These are phyloP conservation scores for Nannospalax galili DNA, from an alignment of 2,113 vertebrate species.

Conservation along the genomic window DNA sequence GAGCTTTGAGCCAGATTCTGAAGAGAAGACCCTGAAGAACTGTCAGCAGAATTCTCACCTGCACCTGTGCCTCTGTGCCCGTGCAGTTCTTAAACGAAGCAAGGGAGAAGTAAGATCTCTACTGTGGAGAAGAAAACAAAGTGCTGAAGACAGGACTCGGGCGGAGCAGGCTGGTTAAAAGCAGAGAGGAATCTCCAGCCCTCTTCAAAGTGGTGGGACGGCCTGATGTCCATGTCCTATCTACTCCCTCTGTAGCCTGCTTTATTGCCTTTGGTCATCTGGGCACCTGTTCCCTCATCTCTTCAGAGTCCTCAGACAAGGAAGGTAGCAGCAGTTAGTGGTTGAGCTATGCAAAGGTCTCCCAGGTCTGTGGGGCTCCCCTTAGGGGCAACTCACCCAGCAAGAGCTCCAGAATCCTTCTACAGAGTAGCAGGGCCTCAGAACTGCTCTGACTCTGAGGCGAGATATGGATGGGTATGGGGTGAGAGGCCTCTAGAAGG, in stretches of 20 bases:
- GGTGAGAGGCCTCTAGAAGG: not conserved
- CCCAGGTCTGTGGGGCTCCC: not conserved
- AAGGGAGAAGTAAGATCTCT: not conserved
- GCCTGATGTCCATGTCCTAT: not conserved
- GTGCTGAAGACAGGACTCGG: not conserved
- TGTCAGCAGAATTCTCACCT: not conserved
- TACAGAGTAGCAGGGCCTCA: not conserved
- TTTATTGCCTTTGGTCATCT: too few relatives aligned
- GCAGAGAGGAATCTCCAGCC: not conserved
- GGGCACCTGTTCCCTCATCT: not conserved
- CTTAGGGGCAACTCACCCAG: not conserved
- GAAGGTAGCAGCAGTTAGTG: not conserved
- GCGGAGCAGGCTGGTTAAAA: not conserved
- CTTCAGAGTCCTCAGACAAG: not conserved
- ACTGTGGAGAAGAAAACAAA: not conserved
- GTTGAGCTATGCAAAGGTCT: not conserved
- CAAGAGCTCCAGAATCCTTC: not conserved
- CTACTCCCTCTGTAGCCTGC: accelerated
- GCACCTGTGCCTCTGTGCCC: not conserved
- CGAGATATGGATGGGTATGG: not conserved
- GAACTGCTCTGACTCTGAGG: not conserved
- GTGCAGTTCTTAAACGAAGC: not conserved
- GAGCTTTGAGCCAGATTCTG: not conserved
- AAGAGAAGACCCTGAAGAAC: not conserved
- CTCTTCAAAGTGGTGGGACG: not conserved